Evolutionary conservation across 2,113 vertebrate genomes (phyloP), one percentile per base, ranked within the genome.

Genomic region (Cyprinodon brontotheroides): DNA sequence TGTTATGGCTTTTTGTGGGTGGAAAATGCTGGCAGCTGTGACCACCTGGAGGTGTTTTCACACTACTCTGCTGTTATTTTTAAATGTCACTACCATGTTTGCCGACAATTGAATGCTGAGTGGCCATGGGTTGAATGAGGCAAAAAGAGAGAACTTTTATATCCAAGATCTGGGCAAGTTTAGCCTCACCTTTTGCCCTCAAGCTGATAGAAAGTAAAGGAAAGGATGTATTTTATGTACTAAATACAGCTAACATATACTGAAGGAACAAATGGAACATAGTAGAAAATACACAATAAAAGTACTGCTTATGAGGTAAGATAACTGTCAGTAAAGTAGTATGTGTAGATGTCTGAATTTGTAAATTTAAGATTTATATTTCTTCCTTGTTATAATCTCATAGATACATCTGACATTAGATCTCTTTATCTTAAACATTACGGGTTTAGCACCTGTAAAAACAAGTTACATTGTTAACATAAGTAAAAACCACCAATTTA

Each of bases 81-180:
- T 47, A 79, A 87, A 83, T 78, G 70, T 43, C 72, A 82, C 80
- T 22, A 61, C 61, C 29, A 67, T 74, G 77, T 75, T 84, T 65
- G 45, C 61, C 65, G 78, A 71, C 3, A 60, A 71, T 48, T 17
- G 45, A 71, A 70, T 29, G 53, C 65, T 38, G 65, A 68, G 57
- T 4, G 2, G 61, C 81, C 0, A 3, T 68, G 38, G 75, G 62
- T n/a, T 57, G 67, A 63, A 3, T 47, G 70, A 36, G 75, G 57
- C 59, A 22, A 7, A 65, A 70, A 62, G 40, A 37, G n/a, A 0
- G 1, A 47, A n/a, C 10, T 17, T 48, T 36, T 36, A 47, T n/a
- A 17, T 68, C 3, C 22, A 36, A 13, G 37, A 65, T 68, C 2
- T 59, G 13, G 72, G 48, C n/a, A 39, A 41, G n/a, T 29, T 39